Conservation (phyloP, 2,888 invertebrate species). For the Papilio protenor region DNA sequence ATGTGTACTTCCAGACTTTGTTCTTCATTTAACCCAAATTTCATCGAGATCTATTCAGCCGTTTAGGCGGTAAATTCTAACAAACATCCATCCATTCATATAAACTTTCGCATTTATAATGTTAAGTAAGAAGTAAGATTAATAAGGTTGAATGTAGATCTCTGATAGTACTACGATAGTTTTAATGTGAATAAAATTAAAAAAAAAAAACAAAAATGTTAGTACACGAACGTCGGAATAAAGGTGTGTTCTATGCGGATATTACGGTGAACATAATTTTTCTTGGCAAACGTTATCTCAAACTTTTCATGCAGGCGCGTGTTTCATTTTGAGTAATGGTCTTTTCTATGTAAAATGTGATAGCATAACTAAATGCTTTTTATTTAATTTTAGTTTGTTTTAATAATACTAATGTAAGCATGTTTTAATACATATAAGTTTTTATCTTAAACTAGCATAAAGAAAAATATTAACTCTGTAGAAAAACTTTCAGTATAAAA, state of each 20-base stretch:
- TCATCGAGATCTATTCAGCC: too few species aligned
- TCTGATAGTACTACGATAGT: neutral
- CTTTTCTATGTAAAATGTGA: slow-evolving; percentile 22
- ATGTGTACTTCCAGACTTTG: too few species aligned
- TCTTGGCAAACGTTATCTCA: slow-evolving; percentile 39
- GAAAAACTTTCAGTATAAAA: neutral
- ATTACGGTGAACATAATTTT: slow-evolving; percentile 16
- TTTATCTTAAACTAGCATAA: neutral
- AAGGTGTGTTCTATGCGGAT: neutral
- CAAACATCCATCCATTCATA: too few species aligned
- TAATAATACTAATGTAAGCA: slow-evolving; percentile 11
- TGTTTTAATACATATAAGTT: neutral
- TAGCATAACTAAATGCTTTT: slow-evolving; percentile 9
- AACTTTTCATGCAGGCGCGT: slow-evolving; percentile 33
- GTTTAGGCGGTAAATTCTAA: too few species aligned
- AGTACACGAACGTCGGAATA: neutral
- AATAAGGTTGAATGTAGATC: neutral
- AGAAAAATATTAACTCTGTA: neutral
- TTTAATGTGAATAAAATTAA: neutral
- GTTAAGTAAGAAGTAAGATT: neutral
- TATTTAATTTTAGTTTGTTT: neutral
- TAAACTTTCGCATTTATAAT: too few species aligned
- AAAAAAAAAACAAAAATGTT: neutral
- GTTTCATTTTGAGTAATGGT: slow-evolving; percentile 23
- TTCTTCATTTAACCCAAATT: too few species aligned